Percentiles rank a stretch among this genome's conserved stretches.
phyloP scores from a whole-genome alignment of 2,113 vertebrate species.

The Opisthocomus hoazin region DNA sequence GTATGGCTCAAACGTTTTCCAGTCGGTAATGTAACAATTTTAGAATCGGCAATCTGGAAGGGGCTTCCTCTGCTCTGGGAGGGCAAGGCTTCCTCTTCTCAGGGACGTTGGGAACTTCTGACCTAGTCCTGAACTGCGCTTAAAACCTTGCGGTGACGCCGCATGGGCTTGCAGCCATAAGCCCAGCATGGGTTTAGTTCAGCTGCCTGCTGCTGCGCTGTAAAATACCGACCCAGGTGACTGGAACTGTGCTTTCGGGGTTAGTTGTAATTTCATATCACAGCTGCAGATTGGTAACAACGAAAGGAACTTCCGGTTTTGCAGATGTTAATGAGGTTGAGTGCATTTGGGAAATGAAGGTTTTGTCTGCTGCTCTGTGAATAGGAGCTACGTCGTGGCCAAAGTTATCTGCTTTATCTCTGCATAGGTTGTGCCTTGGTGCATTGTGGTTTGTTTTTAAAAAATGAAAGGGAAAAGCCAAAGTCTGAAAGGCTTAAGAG shows the following conservation, averaged over 20 bases:
- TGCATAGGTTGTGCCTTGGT: neutral
- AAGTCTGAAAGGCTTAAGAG: neutral
- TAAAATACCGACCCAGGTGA: neutral
- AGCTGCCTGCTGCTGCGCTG: neutral
- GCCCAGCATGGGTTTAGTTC: neutral
- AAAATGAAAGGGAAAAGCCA: neutral
- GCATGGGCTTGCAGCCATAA: neutral
- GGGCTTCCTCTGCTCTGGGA: neutral
- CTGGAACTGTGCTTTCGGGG: neutral
- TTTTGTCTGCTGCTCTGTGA: neutral
- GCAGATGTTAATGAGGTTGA: constrained; percentile 17
- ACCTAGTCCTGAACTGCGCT: neutral
- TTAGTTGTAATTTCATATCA: neutral
- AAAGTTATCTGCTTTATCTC: neutral
- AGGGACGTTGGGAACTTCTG: neutral
- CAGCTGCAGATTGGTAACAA: neutral
- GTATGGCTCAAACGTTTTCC: neutral
- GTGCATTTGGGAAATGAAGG: neutral
- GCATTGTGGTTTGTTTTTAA: neutral
- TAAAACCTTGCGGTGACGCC: neutral
- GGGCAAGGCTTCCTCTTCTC: neutral
- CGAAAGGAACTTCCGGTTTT: neutral
- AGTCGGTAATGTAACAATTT: neutral
- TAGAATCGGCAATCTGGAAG: neutral
- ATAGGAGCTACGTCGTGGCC: neutral